Evolutionary conservation across 2,888 invertebrate genomes (phyloP).

Genomic region (Drosophila meridionalis): DNA sequence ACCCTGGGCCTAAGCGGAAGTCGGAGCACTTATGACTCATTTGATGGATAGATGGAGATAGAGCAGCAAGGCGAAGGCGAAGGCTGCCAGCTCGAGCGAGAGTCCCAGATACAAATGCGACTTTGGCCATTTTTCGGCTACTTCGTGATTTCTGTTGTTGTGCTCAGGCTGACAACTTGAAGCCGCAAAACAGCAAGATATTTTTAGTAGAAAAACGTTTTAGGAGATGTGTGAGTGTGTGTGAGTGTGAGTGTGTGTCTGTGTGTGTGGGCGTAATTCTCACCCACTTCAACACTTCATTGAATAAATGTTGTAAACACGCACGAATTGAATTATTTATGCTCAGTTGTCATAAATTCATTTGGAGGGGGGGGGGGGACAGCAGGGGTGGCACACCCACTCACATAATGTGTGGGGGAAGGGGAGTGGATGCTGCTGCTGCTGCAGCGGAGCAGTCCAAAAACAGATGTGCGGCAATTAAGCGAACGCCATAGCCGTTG

Average conservation of each 20-base stretch:
- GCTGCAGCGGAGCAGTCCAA: background rate
- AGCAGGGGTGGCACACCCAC: constrained; percentile 12
- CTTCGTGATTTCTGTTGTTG: constrained; percentile 2
- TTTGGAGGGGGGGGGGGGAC: constrained; percentile 24
- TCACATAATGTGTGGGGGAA: background rate
- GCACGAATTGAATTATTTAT: constrained; percentile 71
- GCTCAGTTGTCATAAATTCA: constrained; percentile 71
- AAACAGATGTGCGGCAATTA: constrained; percentile 55
- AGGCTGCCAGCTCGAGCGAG: constrained; percentile 9
- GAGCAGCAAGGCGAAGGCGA: constrained; percentile 16
- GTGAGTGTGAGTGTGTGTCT: background rate
- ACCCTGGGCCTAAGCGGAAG: constrained; percentile 67
- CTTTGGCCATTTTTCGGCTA: constrained; percentile 9
- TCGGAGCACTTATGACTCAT: constrained; percentile 67
- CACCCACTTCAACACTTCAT: constrained; percentile 62
- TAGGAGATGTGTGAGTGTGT: constrained; percentile 16
- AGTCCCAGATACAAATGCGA: constrained; percentile 22
- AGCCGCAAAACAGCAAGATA: constrained; percentile 23
- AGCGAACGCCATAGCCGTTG: constrained; percentile 38
- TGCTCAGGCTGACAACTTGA: constrained; percentile 17
- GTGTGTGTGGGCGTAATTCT: constrained; percentile 46
- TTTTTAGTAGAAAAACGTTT: constrained; percentile 22
- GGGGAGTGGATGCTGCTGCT: background rate
- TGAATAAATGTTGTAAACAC: constrained; percentile 65
- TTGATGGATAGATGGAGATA: constrained; percentile 55